phyloP scores from a whole-genome alignment of 2,113 vertebrate species.

The Corythaixoides concolor region DNA sequence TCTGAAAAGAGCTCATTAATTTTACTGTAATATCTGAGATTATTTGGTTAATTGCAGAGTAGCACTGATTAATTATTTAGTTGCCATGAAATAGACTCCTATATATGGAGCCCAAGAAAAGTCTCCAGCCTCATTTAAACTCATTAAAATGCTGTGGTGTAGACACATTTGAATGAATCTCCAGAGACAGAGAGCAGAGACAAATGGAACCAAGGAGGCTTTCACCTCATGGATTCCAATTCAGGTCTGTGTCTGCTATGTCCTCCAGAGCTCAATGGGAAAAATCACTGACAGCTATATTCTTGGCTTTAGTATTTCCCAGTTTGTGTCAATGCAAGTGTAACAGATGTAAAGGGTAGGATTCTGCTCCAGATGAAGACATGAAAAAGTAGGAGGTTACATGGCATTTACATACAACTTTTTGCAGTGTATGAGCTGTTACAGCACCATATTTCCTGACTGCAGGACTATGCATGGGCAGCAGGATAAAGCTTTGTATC shows the following conservation, averaged over 20 bases:
- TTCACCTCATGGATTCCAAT: background rate
- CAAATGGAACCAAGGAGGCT: background rate
- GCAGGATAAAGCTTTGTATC: background rate
- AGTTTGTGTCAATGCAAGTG: background rate
- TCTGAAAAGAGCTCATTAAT: background rate
- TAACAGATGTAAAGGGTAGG: background rate
- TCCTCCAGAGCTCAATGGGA: background rate
- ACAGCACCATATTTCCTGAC: background rate
- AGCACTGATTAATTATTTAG: constrained; percentile 43
- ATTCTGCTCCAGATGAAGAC: background rate
- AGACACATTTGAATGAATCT: background rate
- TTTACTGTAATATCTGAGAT: constrained; percentile 8
- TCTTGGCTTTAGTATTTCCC: background rate
- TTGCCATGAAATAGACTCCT: background rate
- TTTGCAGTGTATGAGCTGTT: background rate
- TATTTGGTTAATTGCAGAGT: constrained; percentile 14
- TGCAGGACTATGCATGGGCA: background rate
- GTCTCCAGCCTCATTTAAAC: background rate
- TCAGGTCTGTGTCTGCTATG: background rate
- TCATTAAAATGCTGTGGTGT: background rate
- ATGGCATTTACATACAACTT: background rate
- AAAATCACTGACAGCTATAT: background rate
- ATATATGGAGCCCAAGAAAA: background rate
- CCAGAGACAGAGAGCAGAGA: background rate
- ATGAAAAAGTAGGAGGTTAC: background rate